A percentile compares a stretch with the other conserved stretches of the same genome.
Evolutionary conservation across 2,888 invertebrate species (phyloP).

Genomic region (Coelogynopora nodosa): DNA sequence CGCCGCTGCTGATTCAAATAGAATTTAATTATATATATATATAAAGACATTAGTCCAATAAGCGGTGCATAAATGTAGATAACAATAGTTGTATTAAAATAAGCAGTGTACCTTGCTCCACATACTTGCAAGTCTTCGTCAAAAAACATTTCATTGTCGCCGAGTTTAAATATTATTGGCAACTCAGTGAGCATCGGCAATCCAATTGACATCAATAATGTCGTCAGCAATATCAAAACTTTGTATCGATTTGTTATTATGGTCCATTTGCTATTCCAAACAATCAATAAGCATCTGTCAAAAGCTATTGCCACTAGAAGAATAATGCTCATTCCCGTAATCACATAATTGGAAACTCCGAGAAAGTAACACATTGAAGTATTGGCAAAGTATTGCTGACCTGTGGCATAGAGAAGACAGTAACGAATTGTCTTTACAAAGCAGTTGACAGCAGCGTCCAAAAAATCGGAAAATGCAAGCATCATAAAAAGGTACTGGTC

Average conservation of each 20-base stretch:
- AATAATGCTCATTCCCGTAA: neutral
- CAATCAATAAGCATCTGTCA: neutral
- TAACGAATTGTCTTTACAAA: neutral
- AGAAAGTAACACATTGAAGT: neutral
- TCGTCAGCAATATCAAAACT: neutral
- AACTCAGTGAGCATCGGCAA: neutral
- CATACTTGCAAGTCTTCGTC: too few relatives aligned
- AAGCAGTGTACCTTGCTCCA: too few relatives aligned
- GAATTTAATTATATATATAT: neutral
- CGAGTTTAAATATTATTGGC: neutral
- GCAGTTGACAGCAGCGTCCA: neutral
- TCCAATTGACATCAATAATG: neutral
- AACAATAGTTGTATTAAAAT: neutral
- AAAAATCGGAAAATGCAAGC: neutral
- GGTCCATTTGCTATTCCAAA: neutral
- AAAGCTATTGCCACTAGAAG: neutral
- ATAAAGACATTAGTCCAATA: neutral
- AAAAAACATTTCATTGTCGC: neutral
- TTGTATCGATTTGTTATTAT: neutral
- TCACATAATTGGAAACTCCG: neutral
- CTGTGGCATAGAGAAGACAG: neutral
- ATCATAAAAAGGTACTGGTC: neutral
- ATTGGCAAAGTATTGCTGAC: neutral
- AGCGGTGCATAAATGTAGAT: neutral
- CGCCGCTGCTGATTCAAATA: neutral